Conservation (phyloP, 1,140 invertebrate species). For the Cydia strobilella region DNA sequence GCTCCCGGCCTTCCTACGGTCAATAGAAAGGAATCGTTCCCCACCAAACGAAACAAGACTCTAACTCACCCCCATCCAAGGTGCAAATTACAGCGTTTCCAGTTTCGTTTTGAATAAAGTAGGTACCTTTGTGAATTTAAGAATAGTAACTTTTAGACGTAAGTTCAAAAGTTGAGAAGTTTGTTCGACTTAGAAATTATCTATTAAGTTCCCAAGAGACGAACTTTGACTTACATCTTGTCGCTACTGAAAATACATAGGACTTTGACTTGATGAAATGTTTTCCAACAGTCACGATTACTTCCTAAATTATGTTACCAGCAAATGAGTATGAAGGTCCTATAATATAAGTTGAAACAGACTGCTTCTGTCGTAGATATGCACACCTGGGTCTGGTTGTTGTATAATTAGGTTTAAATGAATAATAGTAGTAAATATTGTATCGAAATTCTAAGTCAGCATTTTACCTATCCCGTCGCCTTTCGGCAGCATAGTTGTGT, state of each 20-base stretch:
- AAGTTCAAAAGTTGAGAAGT: slow-evolving; percentile 50
- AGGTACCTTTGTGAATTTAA: slow-evolving; percentile 50
- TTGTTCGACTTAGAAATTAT: slow-evolving; percentile 52
- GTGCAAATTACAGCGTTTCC: neutral
- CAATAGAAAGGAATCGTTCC: slow-evolving; percentile 32
- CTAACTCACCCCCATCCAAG: neutral
- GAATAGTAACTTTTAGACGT: slow-evolving; percentile 40
- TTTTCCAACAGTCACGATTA: too few species aligned
- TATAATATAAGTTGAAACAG: too few species aligned
- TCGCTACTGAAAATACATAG: slow-evolving; percentile 33
- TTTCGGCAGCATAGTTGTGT: too few species aligned
- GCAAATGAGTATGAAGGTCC: too few species aligned
- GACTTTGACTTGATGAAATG: too few species aligned
- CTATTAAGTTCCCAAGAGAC: slow-evolving; percentile 44
- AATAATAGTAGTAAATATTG: too few species aligned
- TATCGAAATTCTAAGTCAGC: too few species aligned
- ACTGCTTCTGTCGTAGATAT: too few species aligned
- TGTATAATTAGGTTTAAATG: too few species aligned
- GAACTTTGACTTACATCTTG: slow-evolving; percentile 40
- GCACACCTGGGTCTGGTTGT: too few species aligned
- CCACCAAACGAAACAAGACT: slow-evolving; percentile 19
- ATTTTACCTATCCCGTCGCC: too few species aligned
- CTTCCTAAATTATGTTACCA: too few species aligned
- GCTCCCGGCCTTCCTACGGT: slow-evolving; percentile 35
- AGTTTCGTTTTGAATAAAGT: slow-evolving; percentile 40